A percentile compares a stretch with the other conserved stretches of the same genome.
These are phyloP conservation scores for Cabera pusaria DNA, from an alignment of 2,888 invertebrate species.

Conservation along the genomic window DNA sequence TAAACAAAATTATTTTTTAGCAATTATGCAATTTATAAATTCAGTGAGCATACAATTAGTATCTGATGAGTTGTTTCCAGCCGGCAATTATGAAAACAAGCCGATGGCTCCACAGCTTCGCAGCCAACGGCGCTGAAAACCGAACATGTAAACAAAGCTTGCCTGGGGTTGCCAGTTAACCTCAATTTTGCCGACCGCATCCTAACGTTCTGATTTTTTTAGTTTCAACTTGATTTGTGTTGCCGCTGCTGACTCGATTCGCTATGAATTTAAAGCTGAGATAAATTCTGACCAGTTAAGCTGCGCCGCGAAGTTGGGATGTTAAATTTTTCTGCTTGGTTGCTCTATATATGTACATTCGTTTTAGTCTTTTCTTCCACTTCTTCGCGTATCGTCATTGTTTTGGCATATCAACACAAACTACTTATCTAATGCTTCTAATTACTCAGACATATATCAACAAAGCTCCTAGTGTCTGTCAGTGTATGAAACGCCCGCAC, in stretches of 20 bases:
- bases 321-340: slow-evolving; percentile 11
- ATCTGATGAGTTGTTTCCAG: slow-evolving; percentile 39
- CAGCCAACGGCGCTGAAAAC: slow-evolving; percentile 41
- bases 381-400: not conserved
- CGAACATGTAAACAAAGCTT: slow-evolving; percentile 63
- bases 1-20: no score
- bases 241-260: slow-evolving; percentile 46
- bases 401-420: no score
- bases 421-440: not conserved
- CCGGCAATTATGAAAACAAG: slow-evolving; percentile 54
- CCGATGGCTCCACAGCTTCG: slow-evolving; percentile 42
- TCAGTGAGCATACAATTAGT: slow-evolving; percentile 15
- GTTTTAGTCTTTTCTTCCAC: no score
- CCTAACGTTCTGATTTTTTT: slow-evolving; percentile 51
- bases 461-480: not conserved
- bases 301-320: slow-evolving; percentile 6
- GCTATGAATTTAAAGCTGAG: slow-evolving; percentile 40
- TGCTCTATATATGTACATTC: not conserved
- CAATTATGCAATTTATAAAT: no score
- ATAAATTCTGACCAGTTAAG: slow-evolving; percentile 22
- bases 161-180: slow-evolving; percentile 47
- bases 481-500: slow-evolving; percentile 5
- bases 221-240: slow-evolving; percentile 58
- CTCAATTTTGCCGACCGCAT: slow-evolving; percentile 54
- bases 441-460: not conserved